Base-by-base conservation (phyloP, 2,888 invertebrate genomes). In the Coenonympha glycerion region DNA sequence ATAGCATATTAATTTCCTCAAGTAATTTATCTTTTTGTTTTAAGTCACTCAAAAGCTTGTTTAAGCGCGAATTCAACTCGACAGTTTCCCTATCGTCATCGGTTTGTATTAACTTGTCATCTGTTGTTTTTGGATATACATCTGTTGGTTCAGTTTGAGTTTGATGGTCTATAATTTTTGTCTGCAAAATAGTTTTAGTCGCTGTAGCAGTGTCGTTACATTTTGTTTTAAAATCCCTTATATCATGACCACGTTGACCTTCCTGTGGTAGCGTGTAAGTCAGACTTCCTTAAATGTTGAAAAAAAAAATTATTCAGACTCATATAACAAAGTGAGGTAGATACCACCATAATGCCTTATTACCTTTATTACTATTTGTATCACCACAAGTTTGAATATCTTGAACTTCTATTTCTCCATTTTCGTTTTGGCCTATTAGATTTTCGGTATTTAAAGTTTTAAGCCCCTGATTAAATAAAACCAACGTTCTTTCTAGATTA, bases 341-440 rank as follows among this genome's bases (percentile, higher is more conserved):
- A 37, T 21, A n/a, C 6, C 4, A 6, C 16, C 1, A 40, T 22
- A 11, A 13, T 44, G n/a, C n/a, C 0, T 21, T 5, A n/a, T 33
- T 73, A 83, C 82, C 71, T 63, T 68, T 70, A n/a, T n/a, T n/a
- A 28, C 68, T 64, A 49, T 56, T 68, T 22, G 70, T 65, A 16
- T 82, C 81, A 48, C 79, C 74, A 31, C 84, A 81, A n/a, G 80
- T 81, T 21, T 65, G 63, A 40, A 80, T 44, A 57, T 84, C 79
- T 70, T 83, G 76, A 44, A 80, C 47, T 59, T 76, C 63, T 31
- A 76, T 58, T 37, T 68, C 66, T 19, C 58, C 44, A 3, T 57
- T 44, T 31, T 58, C 59, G 19, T 64, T 55, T 40, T 61, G 55
- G 9, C 57, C 55, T 53, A 36, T 54, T 59, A 50, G 58, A 44